Evolutionary conservation across 2,888 invertebrate species (phyloP), one percentile per base, ranked within the genome.

Genomic region (Bedellia somnulentella): DNA sequence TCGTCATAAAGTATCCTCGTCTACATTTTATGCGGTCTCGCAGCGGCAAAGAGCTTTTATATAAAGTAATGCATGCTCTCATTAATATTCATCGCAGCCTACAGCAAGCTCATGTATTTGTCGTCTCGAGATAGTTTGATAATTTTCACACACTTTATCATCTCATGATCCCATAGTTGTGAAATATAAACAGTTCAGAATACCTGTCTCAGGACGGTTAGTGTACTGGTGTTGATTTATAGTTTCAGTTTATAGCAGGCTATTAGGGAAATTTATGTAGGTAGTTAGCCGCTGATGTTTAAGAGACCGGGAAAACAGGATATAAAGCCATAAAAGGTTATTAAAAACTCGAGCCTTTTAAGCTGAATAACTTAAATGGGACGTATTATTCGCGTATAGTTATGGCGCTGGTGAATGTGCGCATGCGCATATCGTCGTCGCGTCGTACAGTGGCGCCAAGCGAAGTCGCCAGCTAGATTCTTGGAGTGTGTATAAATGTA

Each of bases 101-200:
- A n/a, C n/a, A n/a, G 43, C 46, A 47, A 47, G 49, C 47, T 45
- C 38, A 44, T 37, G 35, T 46, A 46, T 47, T 44, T 42, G 32
- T 17, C 27, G 43, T 38, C 31, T 37, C 16, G 15, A 30, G 14
- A 12, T 17, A 24, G 24, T 15, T 13, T 6, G 29, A 15, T 29
- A 21, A 21, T 21, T 21, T 35, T 35, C 35, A 35, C 29, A 32
- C 29, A 25, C 17, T 24, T 9, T 10, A n/a, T 9, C 22, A 5
- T 15, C 14, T 18, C 22, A 35, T 15, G 33, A 33, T 25, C 33
- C 37, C 15, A 21, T 31, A 23, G 27, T 15, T 22, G 11, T 23
- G 6, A 6, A 27, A 25, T 23, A 29, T 30, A 36, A 36, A 35
- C 34, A 30, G 24, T 32, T 36, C 24, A 37, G 27, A 26, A 17